Evolutionary conservation across 1,140 invertebrate species (phyloP).

Genomic region (Apis laboriosa): DNA sequence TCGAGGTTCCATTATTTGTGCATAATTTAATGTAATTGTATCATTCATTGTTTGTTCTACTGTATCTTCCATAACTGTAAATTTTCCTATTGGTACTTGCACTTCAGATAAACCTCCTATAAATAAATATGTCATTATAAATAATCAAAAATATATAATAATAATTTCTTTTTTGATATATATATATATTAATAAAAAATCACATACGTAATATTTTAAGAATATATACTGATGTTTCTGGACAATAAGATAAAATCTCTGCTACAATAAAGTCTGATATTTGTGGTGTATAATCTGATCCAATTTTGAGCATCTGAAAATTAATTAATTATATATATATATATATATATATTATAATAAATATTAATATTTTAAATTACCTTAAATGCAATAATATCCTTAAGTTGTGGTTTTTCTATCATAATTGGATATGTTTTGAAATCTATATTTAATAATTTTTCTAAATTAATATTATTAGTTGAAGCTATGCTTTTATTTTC

Average conservation of each 20-base stretch:
- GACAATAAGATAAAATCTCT: slow-evolving; percentile 38
- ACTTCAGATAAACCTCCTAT: slow-evolving; percentile 60
- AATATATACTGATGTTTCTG: slow-evolving; percentile 30
- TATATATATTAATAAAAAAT: background rate
- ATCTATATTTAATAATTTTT: slow-evolving; percentile 26
- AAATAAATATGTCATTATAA: slow-evolving; percentile 3
- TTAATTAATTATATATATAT: slow-evolving; percentile 3
- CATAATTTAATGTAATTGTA: slow-evolving; percentile 85
- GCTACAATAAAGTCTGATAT: slow-evolving; percentile 67
- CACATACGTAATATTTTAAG: slow-evolving; percentile 64
- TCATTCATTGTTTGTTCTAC: slow-evolving; percentile 80
- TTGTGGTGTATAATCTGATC: slow-evolving; percentile 65
- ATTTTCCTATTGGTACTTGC: slow-evolving; percentile 69
- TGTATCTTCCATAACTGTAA: slow-evolving; percentile 54
- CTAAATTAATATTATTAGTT: slow-evolving; percentile 5
- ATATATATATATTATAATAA: background rate
- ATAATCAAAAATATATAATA: background rate
- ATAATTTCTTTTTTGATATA: background rate
- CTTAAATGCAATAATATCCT: slow-evolving; percentile 68
- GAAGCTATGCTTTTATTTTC: background rate
- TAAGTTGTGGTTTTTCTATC: slow-evolving; percentile 31
- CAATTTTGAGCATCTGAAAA: slow-evolving; percentile 67
- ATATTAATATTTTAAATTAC: slow-evolving; percentile 50
- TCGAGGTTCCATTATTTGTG: slow-evolving; percentile 81
- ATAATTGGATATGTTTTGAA: slow-evolving; percentile 40